phyloP scores from a whole-genome alignment of 2,888 invertebrate genomes.

The Protonemura montana region DNA sequence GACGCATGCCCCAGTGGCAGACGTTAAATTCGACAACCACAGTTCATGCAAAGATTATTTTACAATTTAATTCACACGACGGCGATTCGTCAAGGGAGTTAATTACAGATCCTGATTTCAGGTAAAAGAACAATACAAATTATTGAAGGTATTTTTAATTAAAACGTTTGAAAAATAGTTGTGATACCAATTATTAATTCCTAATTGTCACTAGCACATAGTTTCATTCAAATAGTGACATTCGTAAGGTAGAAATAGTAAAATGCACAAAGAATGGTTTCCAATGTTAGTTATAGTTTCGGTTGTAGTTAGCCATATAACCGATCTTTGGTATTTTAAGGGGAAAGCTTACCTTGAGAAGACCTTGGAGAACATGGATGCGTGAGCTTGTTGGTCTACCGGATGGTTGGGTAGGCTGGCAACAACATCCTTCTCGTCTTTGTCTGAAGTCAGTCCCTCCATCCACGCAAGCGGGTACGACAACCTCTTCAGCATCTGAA shows the following conservation, averaged over 20 bases:
- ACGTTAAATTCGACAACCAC: not conserved
- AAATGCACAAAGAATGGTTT: no score
- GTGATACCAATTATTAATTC: no score
- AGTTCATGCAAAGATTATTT: not conserved
- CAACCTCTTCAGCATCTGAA: constrained; percentile 89
- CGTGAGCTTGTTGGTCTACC: constrained; percentile 60
- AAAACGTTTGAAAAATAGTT: no score
- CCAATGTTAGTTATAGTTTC: no score
- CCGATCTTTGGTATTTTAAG: not conserved
- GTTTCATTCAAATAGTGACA: no score
- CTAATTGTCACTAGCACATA: no score
- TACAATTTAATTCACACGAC: not conserved
- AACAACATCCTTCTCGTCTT: constrained; percentile 63
- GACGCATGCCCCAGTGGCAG: not conserved
- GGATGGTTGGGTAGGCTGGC: constrained; percentile 60
- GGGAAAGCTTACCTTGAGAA: constrained; percentile 78
- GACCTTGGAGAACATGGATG: constrained; percentile 88
- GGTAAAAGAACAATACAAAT: no score
- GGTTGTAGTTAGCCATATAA: no score
- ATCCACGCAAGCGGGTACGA: constrained; percentile 93
- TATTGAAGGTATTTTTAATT: no score
- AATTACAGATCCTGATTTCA: no score
- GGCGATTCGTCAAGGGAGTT: no score
- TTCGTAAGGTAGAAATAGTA: no score
- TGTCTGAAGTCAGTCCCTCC: constrained; percentile 85